Conservation (phyloP, 23 tunicate genomes). For the Halocynthia aurantium region DNA sequence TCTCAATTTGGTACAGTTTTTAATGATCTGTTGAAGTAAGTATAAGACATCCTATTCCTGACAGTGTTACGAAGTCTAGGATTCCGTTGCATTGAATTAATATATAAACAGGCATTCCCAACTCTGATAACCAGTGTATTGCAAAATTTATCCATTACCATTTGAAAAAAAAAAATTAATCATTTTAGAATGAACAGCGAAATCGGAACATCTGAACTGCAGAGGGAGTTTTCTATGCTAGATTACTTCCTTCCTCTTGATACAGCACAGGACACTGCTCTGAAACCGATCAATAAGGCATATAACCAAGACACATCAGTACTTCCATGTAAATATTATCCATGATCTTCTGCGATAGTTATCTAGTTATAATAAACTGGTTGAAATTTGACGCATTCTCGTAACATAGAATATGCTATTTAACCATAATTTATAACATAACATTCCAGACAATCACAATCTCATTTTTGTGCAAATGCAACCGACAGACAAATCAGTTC, state of each 20-base stretch:
- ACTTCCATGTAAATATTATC: conserved; percentile 18
- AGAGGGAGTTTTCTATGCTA: conserved; percentile 3
- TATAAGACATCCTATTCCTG: no score
- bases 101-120: no score
- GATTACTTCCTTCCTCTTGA: conserved; percentile 14
- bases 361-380: no score
- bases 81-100: not conserved
- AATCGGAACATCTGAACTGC: no score
- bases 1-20: conserved; percentile 23
- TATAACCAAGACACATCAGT: conserved; percentile 1
- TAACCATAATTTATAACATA: not conserved
- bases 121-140: no score
- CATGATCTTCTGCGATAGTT: not conserved
- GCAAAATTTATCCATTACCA: no score
- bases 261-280: conserved; percentile 18
- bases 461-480: conserved; percentile 21
- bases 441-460: conserved; percentile 25
- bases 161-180: no score
- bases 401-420: not conserved
- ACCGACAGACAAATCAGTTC: conserved; percentile 13
- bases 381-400: not conserved
- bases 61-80: no score
- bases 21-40: conserved; percentile 1
- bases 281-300: conserved; percentile 8
- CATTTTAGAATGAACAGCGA: no score